Percentiles rank a stretch among this genome's conserved stretches.
These are phyloP conservation scores for Magallana angulata DNA, from an alignment of 1,140 invertebrate genomes.

Conservation along the genomic window DNA sequence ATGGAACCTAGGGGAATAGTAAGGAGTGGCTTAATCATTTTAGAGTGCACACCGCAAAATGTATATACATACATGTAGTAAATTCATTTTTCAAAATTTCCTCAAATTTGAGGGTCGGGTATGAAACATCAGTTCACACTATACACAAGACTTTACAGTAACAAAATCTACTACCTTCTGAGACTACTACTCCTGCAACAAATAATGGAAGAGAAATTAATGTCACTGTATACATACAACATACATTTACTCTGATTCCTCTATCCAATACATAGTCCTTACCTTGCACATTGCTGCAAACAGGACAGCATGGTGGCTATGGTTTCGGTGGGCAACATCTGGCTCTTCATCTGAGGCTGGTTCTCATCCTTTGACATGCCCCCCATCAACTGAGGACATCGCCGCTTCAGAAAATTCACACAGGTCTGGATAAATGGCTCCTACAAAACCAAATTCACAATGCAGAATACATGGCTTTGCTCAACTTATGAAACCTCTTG, in stretches of 20 bases:
- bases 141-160: too few relatives aligned
- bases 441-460: slow-evolving; percentile 59
- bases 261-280: slow-evolving; percentile 58
- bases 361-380: slow-evolving; percentile 89
- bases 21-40: too few relatives aligned
- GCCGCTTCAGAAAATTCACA: slow-evolving; percentile 81
- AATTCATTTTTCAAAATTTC: too few relatives aligned
- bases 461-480: background rate
- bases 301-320: slow-evolving; percentile 92
- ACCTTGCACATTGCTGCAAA: slow-evolving; percentile 87
- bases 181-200: slow-evolving; percentile 6
- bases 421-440: slow-evolving; percentile 78
- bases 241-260: too few relatives aligned
- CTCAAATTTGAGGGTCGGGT: too few relatives aligned
- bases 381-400: slow-evolving; percentile 91
- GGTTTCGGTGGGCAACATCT: slow-evolving; percentile 92
- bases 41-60: too few relatives aligned
- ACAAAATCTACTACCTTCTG: slow-evolving; percentile 29
- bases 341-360: slow-evolving; percentile 82
- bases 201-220: background rate
- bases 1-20: too few relatives aligned
- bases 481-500: background rate
- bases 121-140: too few relatives aligned
- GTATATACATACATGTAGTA: too few relatives aligned
- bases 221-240: too few relatives aligned